phyloP scores from a whole-genome alignment of 92 coral and sea anemone species.

The Ricordea florida region DNA sequence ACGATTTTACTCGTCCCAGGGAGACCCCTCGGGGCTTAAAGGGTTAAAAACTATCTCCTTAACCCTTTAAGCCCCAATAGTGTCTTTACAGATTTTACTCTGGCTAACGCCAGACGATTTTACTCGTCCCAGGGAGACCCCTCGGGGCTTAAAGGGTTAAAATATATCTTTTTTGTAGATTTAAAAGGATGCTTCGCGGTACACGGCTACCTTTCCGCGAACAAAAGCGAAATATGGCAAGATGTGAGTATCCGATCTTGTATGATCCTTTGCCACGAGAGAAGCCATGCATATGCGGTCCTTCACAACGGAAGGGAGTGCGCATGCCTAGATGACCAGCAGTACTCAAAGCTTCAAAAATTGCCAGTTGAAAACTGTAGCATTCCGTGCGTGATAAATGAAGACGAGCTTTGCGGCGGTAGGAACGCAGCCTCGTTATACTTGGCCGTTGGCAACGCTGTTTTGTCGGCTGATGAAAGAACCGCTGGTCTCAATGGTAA shows the following conservation, averaged over 20 bases:
- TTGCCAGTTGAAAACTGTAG: constrained; percentile 52
- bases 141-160: too few relatives aligned
- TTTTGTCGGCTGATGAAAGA: constrained; percentile 24
- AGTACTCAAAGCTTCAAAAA: constrained; percentile 38
- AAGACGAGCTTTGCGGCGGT: constrained; percentile 74
- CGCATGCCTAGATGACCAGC: constrained; percentile 57
- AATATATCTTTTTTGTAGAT: constrained; percentile 27
- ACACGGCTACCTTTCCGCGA: constrained; percentile 67
- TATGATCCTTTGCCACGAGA: constrained; percentile 71
- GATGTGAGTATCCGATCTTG: constrained; percentile 73
- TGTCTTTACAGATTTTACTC: too few relatives aligned
- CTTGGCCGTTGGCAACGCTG: constrained; percentile 43
- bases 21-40: too few relatives aligned
- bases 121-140: too few relatives aligned
- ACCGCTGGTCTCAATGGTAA: constrained; percentile 11
- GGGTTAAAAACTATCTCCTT: too few relatives aligned
- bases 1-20: too few relatives aligned
- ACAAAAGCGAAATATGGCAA: constrained; percentile 64
- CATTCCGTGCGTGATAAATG: constrained; percentile 41
- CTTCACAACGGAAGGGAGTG: constrained; percentile 79
- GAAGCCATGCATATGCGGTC: constrained; percentile 47
- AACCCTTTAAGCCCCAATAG: too few relatives aligned
- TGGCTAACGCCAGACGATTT: too few relatives aligned
- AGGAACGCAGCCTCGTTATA: constrained; percentile 61
- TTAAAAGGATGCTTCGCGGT: constrained; percentile 74